These are phyloP conservation scores for Hylyphantes graminicola DNA, from an alignment of 1,140 invertebrate species.

Conservation along the genomic window DNA sequence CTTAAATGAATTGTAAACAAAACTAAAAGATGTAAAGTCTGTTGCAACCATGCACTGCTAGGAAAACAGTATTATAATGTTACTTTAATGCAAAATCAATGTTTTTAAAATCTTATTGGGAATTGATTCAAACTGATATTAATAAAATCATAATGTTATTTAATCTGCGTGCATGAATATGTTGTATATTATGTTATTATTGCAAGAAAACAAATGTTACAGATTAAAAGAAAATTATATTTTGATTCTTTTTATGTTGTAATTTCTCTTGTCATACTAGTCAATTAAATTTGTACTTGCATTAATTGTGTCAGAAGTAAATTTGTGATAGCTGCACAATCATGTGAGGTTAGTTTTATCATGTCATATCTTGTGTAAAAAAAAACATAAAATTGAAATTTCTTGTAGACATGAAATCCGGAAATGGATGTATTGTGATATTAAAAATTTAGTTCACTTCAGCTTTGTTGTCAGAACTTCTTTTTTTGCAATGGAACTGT, in stretches of 20 bases:
- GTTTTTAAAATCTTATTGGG: too few species aligned
- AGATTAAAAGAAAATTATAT: too few species aligned
- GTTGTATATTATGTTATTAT: background rate
- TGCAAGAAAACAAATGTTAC: slow-evolving; percentile 7
- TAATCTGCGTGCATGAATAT: slow-evolving; percentile 6
- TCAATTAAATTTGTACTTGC: slow-evolving; percentile 30
- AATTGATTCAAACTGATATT: background rate
- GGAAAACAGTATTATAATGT: too few species aligned
- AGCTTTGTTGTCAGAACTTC: background rate
- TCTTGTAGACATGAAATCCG: slow-evolving; percentile 29
- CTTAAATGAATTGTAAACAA: too few species aligned
- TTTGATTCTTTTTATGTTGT: background rate
- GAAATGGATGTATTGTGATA: slow-evolving; percentile 57
- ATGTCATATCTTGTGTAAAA: slow-evolving; percentile 25
- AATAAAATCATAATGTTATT: background rate
- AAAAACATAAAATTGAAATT: background rate
- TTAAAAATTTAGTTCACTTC: slow-evolving; percentile 53
- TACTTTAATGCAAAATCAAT: too few species aligned
- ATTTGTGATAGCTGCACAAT: slow-evolving; percentile 59
- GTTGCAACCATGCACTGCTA: too few species aligned
- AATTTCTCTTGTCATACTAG: slow-evolving; percentile 39
- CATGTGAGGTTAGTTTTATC: slow-evolving; percentile 48
- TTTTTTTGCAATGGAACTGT: too few species aligned
- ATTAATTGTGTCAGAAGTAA: slow-evolving; percentile 53
- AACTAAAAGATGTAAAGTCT: too few species aligned